Percentiles rank a stretch among this genome's conserved stretches.
phyloP scores from a whole-genome alignment of 2,888 invertebrate species.

The Tineola bisselliella region DNA sequence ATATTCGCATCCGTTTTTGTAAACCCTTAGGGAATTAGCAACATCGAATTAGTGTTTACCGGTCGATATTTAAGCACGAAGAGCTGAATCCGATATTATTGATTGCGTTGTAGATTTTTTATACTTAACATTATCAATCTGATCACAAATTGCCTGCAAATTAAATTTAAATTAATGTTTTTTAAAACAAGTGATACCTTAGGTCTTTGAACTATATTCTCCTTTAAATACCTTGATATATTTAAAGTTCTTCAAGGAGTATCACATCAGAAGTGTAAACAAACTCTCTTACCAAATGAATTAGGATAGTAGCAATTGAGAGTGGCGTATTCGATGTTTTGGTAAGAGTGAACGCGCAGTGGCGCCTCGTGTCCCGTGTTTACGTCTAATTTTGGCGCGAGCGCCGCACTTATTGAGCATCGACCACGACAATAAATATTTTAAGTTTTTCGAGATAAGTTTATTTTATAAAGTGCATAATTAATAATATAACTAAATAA shows the following conservation, averaged over 20 bases:
- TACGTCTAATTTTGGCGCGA: slow-evolving; percentile 67
- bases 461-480: too few species aligned
- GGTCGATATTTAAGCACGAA: neutral
- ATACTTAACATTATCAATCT: neutral
- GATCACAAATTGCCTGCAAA: neutral
- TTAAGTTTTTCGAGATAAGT: too few species aligned
- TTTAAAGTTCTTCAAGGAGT: neutral
- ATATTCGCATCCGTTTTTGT: neutral
- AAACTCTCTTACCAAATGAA: neutral
- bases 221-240: too few species aligned
- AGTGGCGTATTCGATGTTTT: slow-evolving; percentile 10
- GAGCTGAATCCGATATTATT: neutral
- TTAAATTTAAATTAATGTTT: neutral
- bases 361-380: slow-evolving; percentile 39
- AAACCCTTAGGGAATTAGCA: neutral
- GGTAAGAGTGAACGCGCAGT: slow-evolving; percentile 16
- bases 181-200: neutral
- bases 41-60: neutral
- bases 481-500: too few species aligned
- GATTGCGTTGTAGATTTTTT: neutral
- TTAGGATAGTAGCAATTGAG: neutral
- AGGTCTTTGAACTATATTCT: neutral
- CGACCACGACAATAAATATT: too few species aligned
- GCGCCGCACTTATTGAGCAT: slow-evolving; percentile 38
- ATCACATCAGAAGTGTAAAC: neutral